Evolutionary conservation across 1,140 invertebrate genomes (phyloP).

Genomic region (Heliothis subflexa): DNA sequence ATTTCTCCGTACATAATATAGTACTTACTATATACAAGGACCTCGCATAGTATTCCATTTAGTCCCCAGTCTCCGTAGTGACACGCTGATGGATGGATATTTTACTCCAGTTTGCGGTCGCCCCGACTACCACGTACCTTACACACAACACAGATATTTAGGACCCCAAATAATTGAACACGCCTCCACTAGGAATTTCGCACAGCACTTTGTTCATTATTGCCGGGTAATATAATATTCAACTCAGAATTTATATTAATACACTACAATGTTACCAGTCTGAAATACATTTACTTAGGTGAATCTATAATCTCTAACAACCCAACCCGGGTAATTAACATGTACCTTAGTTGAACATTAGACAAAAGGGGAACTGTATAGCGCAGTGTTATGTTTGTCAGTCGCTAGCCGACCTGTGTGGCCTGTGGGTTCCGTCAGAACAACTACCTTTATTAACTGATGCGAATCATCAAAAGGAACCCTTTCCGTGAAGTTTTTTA

Average conservation of each 20-base stretch:
- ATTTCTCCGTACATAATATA: constrained; percentile 18
- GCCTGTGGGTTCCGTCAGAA: background rate
- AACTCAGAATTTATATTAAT: constrained; percentile 19
- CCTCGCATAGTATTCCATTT: constrained; percentile 31
- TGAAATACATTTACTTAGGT: background rate
- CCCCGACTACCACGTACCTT: constrained; percentile 8
- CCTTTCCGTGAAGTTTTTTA: constrained; percentile 32
- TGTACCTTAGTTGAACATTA: background rate
- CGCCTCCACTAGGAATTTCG: constrained; percentile 13
- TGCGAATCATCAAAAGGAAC: constrained; percentile 40
- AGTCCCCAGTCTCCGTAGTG: constrained; percentile 32
- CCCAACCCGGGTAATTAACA: background rate
- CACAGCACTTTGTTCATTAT: constrained; percentile 15
- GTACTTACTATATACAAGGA: constrained; percentile 6
- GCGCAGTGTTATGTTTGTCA: background rate
- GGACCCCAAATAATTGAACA: constrained; percentile 26
- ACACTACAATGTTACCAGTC: constrained; percentile 9
- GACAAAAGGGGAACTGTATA: background rate
- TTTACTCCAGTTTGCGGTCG: constrained; percentile 39
- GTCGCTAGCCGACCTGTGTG: background rate
- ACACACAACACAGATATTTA: constrained; percentile 30
- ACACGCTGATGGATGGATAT: constrained; percentile 35
- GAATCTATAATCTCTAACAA: constrained; percentile 8
- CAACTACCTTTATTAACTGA: constrained; percentile 35
- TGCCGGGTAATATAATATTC: constrained; percentile 24